Evolutionary conservation across 2,888 invertebrate genomes (phyloP).

Genomic region (Hartigia nigra): DNA sequence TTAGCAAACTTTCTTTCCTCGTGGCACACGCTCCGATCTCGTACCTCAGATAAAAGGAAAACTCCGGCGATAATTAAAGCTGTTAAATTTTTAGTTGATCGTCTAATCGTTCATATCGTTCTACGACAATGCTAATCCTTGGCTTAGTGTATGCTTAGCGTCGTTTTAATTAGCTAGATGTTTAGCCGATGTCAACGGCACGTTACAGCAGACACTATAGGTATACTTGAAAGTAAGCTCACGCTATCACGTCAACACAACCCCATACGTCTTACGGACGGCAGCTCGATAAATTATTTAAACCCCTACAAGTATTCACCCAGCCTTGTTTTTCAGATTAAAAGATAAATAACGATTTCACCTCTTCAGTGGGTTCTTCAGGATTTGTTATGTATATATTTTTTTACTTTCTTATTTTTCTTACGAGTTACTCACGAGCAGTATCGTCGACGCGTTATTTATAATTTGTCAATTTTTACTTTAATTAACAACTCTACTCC

Average conservation of each 20-base stretch:
- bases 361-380: background rate
- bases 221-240: background rate
- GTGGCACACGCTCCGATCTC: background rate
- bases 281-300: conserved; percentile 10
- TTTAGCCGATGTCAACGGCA: conserved; percentile 12
- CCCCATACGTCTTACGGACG: conserved; percentile 7
- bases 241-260: conserved; percentile 6
- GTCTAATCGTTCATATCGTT: background rate
- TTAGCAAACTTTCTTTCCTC: background rate
- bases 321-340: conserved; percentile 6
- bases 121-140: conserved; percentile 23
- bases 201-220: conserved; percentile 16
- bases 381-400: background rate
- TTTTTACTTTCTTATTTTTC: background rate
- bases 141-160: conserved; percentile 17
- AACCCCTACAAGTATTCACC: background rate
- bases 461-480: background rate
- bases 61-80: background rate
- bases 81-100: background rate
- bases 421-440: background rate
- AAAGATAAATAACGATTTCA: conserved; percentile 5
- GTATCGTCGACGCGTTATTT: background rate
- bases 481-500: background rate
- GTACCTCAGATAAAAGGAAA: background rate
- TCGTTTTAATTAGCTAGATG: conserved; percentile 8